Percentiles rank a stretch among this genome's conserved stretches.
Conservation (phyloP, 37 sponge, comb jelly and placozoan genomes). For the Agelas oroides region DNA sequence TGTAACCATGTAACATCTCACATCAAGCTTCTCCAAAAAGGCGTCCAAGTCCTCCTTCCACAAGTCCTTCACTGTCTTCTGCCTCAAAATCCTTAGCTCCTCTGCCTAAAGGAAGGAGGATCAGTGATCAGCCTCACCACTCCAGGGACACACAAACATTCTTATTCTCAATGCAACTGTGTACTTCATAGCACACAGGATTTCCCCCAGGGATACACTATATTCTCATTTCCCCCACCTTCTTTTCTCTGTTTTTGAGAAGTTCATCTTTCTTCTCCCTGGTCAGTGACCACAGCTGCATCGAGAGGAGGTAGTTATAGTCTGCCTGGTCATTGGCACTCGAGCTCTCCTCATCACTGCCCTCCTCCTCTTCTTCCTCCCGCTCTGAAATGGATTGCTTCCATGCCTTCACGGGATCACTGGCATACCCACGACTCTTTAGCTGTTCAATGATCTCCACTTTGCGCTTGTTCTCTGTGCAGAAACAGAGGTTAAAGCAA, state of each 20-base stretch:
- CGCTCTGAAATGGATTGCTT: conserved; percentile 48
- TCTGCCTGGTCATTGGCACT: conserved; percentile 34
- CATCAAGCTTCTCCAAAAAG: conserved; percentile 79
- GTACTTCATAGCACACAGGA: too few relatives aligned
- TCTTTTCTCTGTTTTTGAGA: conserved; percentile 81
- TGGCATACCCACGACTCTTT: conserved; percentile 67
- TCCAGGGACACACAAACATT: too few relatives aligned
- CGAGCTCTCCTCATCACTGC: conserved; percentile 32
- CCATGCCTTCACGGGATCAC: conserved; percentile 96
- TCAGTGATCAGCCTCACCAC: too few relatives aligned
- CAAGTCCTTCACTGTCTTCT: conserved; percentile 75
- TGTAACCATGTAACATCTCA: too few relatives aligned
- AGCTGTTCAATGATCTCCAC: conserved; percentile 75
- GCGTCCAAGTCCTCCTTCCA: conserved; percentile 88
- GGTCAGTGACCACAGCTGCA: conserved; percentile 89
- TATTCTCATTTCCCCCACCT: conserved; percentile 45
- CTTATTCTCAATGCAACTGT: too few relatives aligned
- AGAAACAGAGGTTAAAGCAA: background rate
- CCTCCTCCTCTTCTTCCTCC: conserved; percentile 26
- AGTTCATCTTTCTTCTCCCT: conserved; percentile 92
- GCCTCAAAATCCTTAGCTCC: conserved; percentile 66
- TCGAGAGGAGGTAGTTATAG: conserved; percentile 91
- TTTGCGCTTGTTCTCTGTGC: conserved; percentile 81
- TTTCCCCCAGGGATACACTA: too few relatives aligned
- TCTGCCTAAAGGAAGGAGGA: conserved; percentile 37